phyloP scores from a whole-genome alignment of 2,113 vertebrate genomes.

The Antechinus flavipes region DNA sequence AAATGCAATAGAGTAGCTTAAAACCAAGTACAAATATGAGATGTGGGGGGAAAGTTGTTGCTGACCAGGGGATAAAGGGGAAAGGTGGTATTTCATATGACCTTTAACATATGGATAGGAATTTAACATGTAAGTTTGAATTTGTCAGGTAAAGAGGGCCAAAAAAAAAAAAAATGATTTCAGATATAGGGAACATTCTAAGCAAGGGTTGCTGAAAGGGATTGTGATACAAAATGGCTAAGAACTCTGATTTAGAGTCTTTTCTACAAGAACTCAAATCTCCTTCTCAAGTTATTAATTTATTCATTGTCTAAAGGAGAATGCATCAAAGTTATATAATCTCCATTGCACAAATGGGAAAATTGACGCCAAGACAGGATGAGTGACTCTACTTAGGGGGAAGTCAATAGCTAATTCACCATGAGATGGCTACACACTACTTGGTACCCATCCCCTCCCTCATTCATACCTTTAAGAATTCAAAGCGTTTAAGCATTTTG shows the following conservation, averaged over 20 bases:
- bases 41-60: background rate
- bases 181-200: background rate
- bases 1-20: background rate
- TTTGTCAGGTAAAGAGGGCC: background rate
- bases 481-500: constrained; percentile 90
- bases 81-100: background rate
- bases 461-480: constrained; percentile 91
- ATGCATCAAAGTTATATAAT: background rate
- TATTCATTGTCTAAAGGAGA: background rate
- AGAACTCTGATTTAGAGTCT: background rate
- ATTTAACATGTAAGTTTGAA: background rate
- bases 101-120: background rate
- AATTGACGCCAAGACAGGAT: background rate
- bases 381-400: background rate
- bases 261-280: background rate
- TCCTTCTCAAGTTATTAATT: constrained; percentile 26
- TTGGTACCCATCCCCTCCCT: accelerated
- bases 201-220: background rate
- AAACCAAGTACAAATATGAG: background rate
- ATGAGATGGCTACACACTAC: background rate
- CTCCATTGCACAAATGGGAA: background rate
- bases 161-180: background rate
- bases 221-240: background rate
- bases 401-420: background rate
- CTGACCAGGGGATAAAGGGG: background rate